Conservation (phyloP, 2,888 invertebrate species). For the Eristalis pertinax region DNA sequence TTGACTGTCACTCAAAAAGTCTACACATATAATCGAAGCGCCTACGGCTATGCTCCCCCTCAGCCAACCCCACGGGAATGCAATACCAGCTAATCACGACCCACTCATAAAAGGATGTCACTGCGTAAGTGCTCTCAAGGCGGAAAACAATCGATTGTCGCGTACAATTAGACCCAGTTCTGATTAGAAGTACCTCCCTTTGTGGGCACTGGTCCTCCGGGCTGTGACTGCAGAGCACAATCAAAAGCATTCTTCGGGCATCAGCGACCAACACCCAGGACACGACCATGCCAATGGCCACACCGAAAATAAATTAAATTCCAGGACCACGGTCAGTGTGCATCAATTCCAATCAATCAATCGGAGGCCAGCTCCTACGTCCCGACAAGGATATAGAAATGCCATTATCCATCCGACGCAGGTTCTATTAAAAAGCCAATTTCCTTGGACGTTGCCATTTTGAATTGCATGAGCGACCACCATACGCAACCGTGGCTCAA, state of each 20-base stretch:
- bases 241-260: not conserved
- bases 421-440: slow-evolving; percentile 54
- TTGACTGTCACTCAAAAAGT: too few relatives aligned
- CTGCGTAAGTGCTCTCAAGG: too few relatives aligned
- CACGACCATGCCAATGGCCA: too few relatives aligned
- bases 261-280: not conserved
- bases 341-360: slow-evolving; percentile 64
- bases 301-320: slow-evolving; percentile 44
- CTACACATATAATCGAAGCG: too few relatives aligned
- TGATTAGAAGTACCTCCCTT: not conserved
- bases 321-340: slow-evolving; percentile 21
- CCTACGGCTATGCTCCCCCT: too few relatives aligned
- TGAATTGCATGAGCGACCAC: slow-evolving; percentile 51
- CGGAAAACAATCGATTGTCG: not conserved
- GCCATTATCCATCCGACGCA: slow-evolving; percentile 54
- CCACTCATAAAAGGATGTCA: too few relatives aligned
- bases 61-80: too few relatives aligned
- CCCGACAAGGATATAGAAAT: slow-evolving; percentile 45
- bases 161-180: not conserved
- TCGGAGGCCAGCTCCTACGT: not conserved
- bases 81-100: too few relatives aligned
- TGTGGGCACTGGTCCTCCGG: not conserved
- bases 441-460: slow-evolving; percentile 43
- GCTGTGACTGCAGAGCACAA: not conserved
- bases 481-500: slow-evolving; percentile 17